These are phyloP conservation scores for Chromobotia macracanthus DNA, from an alignment of 2,797 vertebrate genomes.

Conservation along the genomic window DNA sequence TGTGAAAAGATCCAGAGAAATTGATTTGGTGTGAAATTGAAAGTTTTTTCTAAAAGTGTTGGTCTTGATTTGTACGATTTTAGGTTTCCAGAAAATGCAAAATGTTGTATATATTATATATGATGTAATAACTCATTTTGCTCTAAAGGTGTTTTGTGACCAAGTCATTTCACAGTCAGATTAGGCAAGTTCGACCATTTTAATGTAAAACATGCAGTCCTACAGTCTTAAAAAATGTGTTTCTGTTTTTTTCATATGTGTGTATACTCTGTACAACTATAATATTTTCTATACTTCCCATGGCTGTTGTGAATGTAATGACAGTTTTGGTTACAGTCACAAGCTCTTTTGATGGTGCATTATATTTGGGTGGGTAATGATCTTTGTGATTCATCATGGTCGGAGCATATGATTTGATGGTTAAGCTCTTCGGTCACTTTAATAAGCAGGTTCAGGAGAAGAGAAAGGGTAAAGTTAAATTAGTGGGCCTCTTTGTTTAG, in stretches of 20 bases:
- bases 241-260: background rate
- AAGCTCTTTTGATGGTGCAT: background rate
- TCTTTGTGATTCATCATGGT: background rate
- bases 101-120: background rate
- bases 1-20: background rate
- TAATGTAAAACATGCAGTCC: constrained; percentile 13
- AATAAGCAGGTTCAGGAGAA: background rate
- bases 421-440: background rate
- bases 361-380: background rate
- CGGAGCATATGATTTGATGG: background rate
- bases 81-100: background rate
- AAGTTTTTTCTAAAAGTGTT: background rate
- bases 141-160: background rate
- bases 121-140: background rate
- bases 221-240: background rate
- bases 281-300: background rate
- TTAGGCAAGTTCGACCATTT: background rate
- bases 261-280: background rate
- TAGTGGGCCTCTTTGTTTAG: background rate
- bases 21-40: background rate
- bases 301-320: background rate
- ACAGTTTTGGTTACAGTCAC: background rate
- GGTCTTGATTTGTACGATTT: background rate
- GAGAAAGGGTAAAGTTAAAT: background rate
- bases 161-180: background rate